A percentile compares a stretch with the other conserved stretches of the same genome.
Conservation (phyloP, 2,797 vertebrate genomes). For the Nannoperca obscura region DNA sequence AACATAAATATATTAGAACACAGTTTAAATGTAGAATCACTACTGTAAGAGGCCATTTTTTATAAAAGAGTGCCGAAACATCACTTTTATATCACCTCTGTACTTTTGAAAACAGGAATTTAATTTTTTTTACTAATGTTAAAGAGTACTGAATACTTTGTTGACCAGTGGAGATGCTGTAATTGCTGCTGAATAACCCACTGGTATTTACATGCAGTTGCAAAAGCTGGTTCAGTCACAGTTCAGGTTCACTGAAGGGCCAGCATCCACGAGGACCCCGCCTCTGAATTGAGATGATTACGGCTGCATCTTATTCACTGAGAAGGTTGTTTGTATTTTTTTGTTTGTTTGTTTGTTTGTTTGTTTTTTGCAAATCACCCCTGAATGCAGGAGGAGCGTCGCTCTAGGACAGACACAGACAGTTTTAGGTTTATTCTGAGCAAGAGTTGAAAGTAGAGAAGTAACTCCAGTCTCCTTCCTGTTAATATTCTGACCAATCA, state of each 20-base stretch:
- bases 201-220: not conserved
- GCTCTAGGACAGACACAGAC: too few relatives aligned
- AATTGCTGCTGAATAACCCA: not conserved
- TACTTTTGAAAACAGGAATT: too few relatives aligned
- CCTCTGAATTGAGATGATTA: not conserved
- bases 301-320: not conserved
- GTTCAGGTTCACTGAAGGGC: not conserved
- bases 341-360: too few relatives aligned
- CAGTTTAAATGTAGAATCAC: not conserved
- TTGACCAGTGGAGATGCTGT: not conserved
- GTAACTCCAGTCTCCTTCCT: conserved; percentile 4
- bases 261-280: not conserved
- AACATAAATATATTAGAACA: not conserved
- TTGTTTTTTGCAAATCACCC: not conserved
- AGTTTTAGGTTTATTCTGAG: not conserved
- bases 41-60: not conserved
- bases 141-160: not conserved
- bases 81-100: not conserved
- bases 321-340: not conserved
- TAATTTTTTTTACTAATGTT: not conserved
- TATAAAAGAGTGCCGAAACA: not conserved
- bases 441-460: conserved; percentile 7
- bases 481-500: conserved; percentile 6
- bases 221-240: not conserved
- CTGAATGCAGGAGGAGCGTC: not conserved